Percentiles rank a stretch among this genome's conserved stretches.
phyloP scores from a whole-genome alignment of 2,797 vertebrate species.

The Ammospiza maritima region DNA sequence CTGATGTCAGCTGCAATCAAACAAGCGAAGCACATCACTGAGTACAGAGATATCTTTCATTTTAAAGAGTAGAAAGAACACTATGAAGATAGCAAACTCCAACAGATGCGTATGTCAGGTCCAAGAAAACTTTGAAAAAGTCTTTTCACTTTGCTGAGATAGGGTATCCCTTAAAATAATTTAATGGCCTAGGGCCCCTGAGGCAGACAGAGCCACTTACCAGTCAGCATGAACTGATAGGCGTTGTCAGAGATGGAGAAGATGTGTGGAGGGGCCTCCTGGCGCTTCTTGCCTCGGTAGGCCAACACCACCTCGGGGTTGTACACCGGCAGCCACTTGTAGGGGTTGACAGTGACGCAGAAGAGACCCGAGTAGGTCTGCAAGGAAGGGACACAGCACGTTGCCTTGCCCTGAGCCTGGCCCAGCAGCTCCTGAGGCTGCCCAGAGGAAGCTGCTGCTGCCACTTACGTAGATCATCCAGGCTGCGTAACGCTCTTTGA shows the following conservation, averaged over 20 bases:
- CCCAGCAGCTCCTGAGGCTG: not conserved
- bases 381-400: not conserved
- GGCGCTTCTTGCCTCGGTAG: slow-evolving; percentile 75
- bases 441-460: slow-evolving; percentile 4
- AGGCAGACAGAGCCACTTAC: not conserved
- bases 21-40: not conserved
- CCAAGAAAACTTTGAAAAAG: not conserved
- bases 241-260: slow-evolving; percentile 73
- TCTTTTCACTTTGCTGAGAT: not conserved
- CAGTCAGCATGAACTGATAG: slow-evolving; percentile 70
- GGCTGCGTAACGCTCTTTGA: slow-evolving; percentile 85
- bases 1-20: not conserved
- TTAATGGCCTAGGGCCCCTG: not conserved
- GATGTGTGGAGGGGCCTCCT: slow-evolving; percentile 50
- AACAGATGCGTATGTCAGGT: not conserved
- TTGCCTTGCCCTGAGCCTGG: not conserved
- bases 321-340: slow-evolving; percentile 74
- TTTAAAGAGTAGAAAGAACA: not conserved
- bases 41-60: not conserved
- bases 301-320: slow-evolving; percentile 21
- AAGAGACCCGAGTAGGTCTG: slow-evolving; percentile 33
- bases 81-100: not conserved
- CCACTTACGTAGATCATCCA: slow-evolving; percentile 89
- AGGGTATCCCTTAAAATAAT: not conserved
- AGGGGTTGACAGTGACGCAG: slow-evolving; percentile 58